These are phyloP conservation scores for Scaptomyza parva DNA, from an alignment of 2,888 invertebrate species.

Conservation along the genomic window DNA sequence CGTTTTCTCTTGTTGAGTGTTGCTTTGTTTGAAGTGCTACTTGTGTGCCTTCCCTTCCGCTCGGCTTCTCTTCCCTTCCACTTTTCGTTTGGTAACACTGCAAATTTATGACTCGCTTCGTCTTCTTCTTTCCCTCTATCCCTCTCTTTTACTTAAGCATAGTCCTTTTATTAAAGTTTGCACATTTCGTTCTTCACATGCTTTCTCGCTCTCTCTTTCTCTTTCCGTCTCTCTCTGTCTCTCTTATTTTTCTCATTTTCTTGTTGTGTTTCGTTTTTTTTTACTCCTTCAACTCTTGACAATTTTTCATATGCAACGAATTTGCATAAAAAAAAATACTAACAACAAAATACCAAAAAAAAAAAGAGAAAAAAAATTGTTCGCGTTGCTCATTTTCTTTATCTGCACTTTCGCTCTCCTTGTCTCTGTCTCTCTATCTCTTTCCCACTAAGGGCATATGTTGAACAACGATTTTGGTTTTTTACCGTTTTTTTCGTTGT, in stretches of 20 bases:
- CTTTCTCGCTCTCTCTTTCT: slow-evolving; percentile 5
- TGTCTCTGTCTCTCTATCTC: not conserved
- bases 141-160: slow-evolving; percentile 18
- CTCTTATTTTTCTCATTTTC: slow-evolving; percentile 4
- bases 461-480: slow-evolving; percentile 26
- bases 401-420: slow-evolving; percentile 16
- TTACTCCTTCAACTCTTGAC: slow-evolving; percentile 47
- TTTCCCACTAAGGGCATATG: not conserved
- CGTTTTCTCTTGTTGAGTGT: slow-evolving; percentile 62
- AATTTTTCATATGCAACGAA: slow-evolving; percentile 76
- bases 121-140: not conserved
- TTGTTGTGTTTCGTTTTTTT: not conserved
- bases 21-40: slow-evolving; percentile 79
- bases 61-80: slow-evolving; percentile 5
- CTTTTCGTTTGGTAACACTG: slow-evolving; percentile 38
- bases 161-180: slow-evolving; percentile 76
- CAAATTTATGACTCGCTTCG: slow-evolving; percentile 64
- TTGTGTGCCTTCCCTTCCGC: slow-evolving; percentile 31
- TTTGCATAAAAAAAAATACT: slow-evolving; percentile 68
- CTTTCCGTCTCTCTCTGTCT: not conserved
- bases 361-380: slow-evolving; percentile 66
- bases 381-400: slow-evolving; percentile 64
- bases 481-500: too few relatives aligned
- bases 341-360: slow-evolving; percentile 41
- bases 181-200: slow-evolving; percentile 68